Evolutionary conservation across 2,113 vertebrate species (phyloP).

Genomic region (Gobiocypris rarus): DNA sequence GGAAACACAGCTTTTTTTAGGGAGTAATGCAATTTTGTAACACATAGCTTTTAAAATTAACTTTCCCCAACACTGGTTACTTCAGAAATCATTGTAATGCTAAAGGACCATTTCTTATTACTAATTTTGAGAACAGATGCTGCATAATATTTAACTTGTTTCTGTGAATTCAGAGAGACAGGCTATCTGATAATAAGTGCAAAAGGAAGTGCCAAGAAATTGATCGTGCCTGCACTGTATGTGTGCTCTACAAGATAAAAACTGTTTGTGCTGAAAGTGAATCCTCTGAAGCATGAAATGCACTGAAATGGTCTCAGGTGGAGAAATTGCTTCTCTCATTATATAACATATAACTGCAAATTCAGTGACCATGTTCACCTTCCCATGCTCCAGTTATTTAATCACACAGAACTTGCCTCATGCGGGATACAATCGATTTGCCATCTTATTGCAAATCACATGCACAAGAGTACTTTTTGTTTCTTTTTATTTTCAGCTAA

Average conservation of each 20-base stretch:
- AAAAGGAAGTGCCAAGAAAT: neutral
- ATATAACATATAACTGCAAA: conserved; percentile 58
- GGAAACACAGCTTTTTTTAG: too few relatives aligned
- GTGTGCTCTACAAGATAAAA: conserved; percentile 8
- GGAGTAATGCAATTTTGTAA: too few relatives aligned
- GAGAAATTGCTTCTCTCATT: conserved; percentile 58
- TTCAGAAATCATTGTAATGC: too few relatives aligned
- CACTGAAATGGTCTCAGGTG: conserved; percentile 64
- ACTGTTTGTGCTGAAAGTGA: conserved; percentile 42
- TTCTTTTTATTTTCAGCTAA: conserved; percentile 11
- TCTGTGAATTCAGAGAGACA: neutral
- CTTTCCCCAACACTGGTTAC: too few relatives aligned
- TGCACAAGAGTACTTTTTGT: neutral
- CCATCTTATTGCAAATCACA: neutral
- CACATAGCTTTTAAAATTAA: too few relatives aligned
- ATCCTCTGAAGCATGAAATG: neutral
- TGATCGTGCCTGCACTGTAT: neutral
- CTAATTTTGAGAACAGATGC: too few relatives aligned
- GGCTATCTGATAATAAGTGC: neutral
- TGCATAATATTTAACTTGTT: too few relatives aligned
- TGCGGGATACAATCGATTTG: neutral
- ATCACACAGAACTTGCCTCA: conserved; percentile 13
- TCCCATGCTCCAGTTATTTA: conserved; percentile 3
- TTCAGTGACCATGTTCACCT: conserved; percentile 54
- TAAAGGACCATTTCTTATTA: too few relatives aligned